These are phyloP conservation scores for Caenorhabditis sulstoni DNA, from an alignment of 2,888 invertebrate genomes.

Conservation along the genomic window DNA sequence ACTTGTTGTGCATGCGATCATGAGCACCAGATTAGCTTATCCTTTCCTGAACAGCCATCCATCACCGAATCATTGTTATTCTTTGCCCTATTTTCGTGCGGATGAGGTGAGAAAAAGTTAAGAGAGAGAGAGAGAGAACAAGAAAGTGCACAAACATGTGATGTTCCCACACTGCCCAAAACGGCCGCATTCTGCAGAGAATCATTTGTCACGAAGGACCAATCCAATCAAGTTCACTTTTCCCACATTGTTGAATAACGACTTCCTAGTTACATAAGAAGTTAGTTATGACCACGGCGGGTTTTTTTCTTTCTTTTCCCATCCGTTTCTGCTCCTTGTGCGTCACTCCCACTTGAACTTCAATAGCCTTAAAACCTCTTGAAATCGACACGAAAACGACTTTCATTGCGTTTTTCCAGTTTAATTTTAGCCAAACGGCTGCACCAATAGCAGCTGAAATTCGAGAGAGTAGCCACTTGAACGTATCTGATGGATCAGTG, in stretches of 20 bases:
- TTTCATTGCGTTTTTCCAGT: constrained; percentile 4
- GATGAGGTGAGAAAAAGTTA: constrained; percentile 8
- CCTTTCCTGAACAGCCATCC: constrained; percentile 22
- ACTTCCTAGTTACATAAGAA: constrained; percentile 31
- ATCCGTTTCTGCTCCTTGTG: not conserved
- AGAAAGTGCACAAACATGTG: constrained; percentile 44
- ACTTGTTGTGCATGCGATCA: constrained; percentile 9
- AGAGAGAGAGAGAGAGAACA: not conserved
- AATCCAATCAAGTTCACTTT: constrained; percentile 30
- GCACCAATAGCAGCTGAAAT: constrained; percentile 17
- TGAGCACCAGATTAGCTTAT: constrained; percentile 21
- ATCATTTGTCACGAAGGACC: constrained; percentile 40
- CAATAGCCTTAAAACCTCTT: constrained; percentile 9
- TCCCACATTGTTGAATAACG: constrained; percentile 32
- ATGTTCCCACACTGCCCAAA: constrained; percentile 45
- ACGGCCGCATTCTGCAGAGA: constrained; percentile 7
- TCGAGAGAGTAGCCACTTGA: constrained; percentile 33
- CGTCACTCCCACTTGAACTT: constrained; percentile 39
- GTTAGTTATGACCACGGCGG: not conserved
- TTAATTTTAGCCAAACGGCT: constrained; percentile 43
- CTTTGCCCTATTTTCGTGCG: not conserved
- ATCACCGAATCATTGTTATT: constrained; percentile 2
- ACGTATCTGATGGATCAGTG: constrained; percentile 18
- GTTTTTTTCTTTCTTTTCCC: not conserved
- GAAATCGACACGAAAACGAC: not conserved